Conservation (phyloP, 2,113 vertebrate genomes). For the Scalopus aquaticus region DNA sequence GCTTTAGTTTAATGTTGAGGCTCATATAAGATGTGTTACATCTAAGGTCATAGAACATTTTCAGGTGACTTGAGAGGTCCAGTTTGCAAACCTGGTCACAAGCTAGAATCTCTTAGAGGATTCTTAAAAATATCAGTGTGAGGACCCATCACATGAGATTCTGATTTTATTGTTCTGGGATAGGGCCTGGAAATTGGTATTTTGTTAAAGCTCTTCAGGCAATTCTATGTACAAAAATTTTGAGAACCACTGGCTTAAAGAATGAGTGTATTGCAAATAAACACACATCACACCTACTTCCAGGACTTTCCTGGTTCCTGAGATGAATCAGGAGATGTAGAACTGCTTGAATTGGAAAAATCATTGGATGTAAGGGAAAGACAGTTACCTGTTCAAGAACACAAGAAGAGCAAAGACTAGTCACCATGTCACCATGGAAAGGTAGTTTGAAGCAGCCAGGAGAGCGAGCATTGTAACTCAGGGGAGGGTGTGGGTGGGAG, state of each 20-base stretch:
- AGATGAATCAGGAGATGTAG: background rate
- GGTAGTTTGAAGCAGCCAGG: background rate
- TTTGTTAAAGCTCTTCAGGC: background rate
- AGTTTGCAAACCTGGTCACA: background rate
- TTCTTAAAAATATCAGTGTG: background rate
- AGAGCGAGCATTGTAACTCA: no score
- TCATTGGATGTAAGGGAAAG: background rate
- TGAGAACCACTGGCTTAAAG: background rate
- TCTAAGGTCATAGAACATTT: background rate
- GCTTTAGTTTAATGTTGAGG: background rate
- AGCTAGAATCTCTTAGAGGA: background rate
- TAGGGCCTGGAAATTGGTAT: background rate
- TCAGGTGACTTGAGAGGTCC: background rate
- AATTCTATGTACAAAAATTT: background rate
- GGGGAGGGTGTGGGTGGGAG: rapidly evolving
- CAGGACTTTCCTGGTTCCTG: background rate
- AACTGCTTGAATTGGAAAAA: background rate
- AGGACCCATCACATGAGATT: background rate
- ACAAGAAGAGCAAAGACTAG: background rate
- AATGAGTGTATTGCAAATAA: background rate
- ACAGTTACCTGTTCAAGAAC: background rate
- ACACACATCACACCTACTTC: background rate
- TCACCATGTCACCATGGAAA: background rate
- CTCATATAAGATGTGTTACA: no score
- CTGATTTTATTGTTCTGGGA: background rate